Evolutionary conservation across 1,140 invertebrate species (phyloP).

Genomic region (Luehdorfia chinensis): DNA sequence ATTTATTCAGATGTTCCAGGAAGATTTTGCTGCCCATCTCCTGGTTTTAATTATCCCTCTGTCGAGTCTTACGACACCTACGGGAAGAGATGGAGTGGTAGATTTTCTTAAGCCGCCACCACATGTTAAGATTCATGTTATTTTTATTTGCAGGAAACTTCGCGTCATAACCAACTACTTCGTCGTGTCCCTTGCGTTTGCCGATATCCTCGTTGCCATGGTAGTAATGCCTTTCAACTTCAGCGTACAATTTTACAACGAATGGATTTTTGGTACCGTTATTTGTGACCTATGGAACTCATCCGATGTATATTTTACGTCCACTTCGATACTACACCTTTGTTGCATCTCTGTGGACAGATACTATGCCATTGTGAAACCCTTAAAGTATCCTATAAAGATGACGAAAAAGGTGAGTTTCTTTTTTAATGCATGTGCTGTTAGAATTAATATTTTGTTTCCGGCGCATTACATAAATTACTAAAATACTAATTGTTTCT

Average conservation of each 20-base stretch:
- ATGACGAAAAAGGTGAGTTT: constrained; percentile 87
- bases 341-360: constrained; percentile 95
- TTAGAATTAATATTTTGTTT: too few relatives aligned
- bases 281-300: constrained; percentile 98
- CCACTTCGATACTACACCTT: constrained; percentile 94
- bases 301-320: constrained; percentile 96
- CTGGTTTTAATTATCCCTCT: too few relatives aligned
- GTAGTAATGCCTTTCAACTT: constrained; percentile 97
- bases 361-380: constrained; percentile 93
- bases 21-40: too few relatives aligned
- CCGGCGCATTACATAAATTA: too few relatives aligned
- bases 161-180: constrained; percentile 96
- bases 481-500: too few relatives aligned
- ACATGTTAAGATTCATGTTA: too few relatives aligned
- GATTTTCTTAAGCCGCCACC: too few relatives aligned
- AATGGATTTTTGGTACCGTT: constrained; percentile 91
- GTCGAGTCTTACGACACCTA: too few relatives aligned
- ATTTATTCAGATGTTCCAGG: too few relatives aligned
- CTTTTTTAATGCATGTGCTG: constrained; percentile 20
- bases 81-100: too few relatives aligned
- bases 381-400: constrained; percentile 91
- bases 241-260: constrained; percentile 86
- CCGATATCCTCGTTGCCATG: constrained; percentile 94
- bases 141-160: constrained; percentile 83
- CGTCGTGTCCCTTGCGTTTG: constrained; percentile 93